Conservation (phyloP, 2,113 vertebrate species). For the Oryzias javanicus region DNA sequence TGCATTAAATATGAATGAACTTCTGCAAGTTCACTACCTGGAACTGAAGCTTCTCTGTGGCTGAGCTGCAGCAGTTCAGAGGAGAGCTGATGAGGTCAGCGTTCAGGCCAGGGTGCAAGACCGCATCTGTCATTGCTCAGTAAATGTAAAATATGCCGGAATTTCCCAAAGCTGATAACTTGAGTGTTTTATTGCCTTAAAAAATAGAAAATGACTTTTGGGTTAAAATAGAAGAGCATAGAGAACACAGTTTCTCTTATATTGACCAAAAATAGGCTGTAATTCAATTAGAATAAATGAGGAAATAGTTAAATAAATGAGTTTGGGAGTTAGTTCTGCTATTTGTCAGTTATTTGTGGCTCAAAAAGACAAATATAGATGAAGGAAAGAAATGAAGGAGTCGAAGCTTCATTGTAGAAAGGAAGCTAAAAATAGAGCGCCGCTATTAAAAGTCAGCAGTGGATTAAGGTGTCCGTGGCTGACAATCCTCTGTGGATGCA, state of each 20-base stretch:
- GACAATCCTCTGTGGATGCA: slow-evolving; percentile 41
- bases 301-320: background rate
- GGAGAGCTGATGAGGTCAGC: background rate
- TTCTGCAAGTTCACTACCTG: slow-evolving; percentile 52
- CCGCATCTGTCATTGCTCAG: no score
- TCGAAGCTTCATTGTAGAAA: background rate
- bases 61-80: background rate
- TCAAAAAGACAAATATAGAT: background rate
- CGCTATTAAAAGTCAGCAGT: slow-evolving; percentile 39
- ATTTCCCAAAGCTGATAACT: no score
- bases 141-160: no score
- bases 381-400: slow-evolving; percentile 1
- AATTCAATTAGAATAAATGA: no score
- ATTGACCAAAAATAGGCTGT: no score
- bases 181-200: no score
- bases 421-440: slow-evolving; percentile 32
- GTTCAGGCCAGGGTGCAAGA: background rate
- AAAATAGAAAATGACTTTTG: no score
- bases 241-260: no score
- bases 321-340: no score
- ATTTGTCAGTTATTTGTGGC: slow-evolving; percentile 3
- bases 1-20: slow-evolving; percentile 71
- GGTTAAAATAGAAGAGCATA: no score
- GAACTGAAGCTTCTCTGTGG: slow-evolving; percentile 5
- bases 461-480: slow-evolving; percentile 50